Evolutionary conservation across 2,113 vertebrate genomes (phyloP).

Genomic region (Xiphophorus couchianus): DNA sequence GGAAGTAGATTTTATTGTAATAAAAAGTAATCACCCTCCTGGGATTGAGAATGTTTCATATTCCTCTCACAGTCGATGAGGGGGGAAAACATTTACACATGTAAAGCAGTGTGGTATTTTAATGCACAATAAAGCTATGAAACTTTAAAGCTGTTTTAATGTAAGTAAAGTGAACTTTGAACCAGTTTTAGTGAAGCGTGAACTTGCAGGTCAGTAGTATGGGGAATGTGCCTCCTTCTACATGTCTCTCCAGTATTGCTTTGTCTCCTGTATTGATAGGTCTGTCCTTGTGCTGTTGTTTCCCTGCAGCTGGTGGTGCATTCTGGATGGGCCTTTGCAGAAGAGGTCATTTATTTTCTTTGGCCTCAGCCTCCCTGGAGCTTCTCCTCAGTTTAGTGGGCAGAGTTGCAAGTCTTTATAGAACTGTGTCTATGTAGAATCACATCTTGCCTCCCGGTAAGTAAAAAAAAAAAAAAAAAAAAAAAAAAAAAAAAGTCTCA

Average conservation of each 20-base stretch:
- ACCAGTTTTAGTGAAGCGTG: neutral
- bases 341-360: slow-evolving; percentile 17
- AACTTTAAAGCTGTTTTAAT: neutral
- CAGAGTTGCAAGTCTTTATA: neutral
- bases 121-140: no score
- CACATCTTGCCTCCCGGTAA: neutral
- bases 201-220: neutral
- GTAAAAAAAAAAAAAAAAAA: neutral
- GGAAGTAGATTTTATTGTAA: no score
- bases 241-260: neutral
- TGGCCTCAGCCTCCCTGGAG: slow-evolving; percentile 3
- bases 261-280: neutral
- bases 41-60: no score
- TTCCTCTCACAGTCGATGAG: no score
- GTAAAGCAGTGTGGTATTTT: no score
- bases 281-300: slow-evolving; percentile 7
- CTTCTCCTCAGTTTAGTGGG: neutral
- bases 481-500: neutral
- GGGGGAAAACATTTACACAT: no score
- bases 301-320: slow-evolving; percentile 4
- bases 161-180: neutral
- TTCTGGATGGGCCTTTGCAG: neutral
- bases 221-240: neutral
- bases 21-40: no score
- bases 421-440: neutral